A percentile compares a stretch with the other conserved stretches of the same genome.
These are phyloP conservation scores for Cremastobaeus sp. DNA, from an alignment of 2,888 invertebrate species.

Conservation along the genomic window DNA sequence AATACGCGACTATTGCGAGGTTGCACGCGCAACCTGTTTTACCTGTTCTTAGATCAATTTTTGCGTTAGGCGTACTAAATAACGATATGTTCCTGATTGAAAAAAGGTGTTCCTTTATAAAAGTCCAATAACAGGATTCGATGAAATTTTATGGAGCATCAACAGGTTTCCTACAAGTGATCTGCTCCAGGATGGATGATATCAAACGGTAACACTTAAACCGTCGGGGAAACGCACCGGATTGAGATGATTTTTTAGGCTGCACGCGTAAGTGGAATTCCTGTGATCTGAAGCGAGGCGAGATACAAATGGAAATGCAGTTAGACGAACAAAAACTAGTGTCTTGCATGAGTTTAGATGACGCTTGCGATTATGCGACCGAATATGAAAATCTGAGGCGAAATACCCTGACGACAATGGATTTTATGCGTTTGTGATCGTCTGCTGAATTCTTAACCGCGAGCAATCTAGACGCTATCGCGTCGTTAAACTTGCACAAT, in stretches of 20 bases:
- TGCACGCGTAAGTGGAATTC: slow-evolving; percentile 44
- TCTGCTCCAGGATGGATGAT: slow-evolving; percentile 40
- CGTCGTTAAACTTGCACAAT: slow-evolving; percentile 11
- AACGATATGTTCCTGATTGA: slow-evolving; percentile 51
- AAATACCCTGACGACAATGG: background rate
- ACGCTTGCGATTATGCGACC: slow-evolving; percentile 9
- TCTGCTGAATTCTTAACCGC: slow-evolving; percentile 6
- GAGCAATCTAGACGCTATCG: slow-evolving; percentile 16
- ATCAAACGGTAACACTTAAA: slow-evolving; percentile 51
- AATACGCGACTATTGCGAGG: slow-evolving; percentile 45
- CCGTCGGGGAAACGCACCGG: slow-evolving; percentile 27
- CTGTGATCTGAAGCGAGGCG: slow-evolving; percentile 48
- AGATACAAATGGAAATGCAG: slow-evolving; percentile 36
- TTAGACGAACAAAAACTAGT: slow-evolving; percentile 27
- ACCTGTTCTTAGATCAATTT: slow-evolving; percentile 47
- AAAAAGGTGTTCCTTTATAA: slow-evolving; percentile 35
- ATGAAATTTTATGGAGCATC: slow-evolving; percentile 53
- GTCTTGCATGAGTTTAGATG: slow-evolving; percentile 34
- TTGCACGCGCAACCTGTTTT: slow-evolving; percentile 45
- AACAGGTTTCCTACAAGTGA: slow-evolving; percentile 54
- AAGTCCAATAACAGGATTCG: slow-evolving; percentile 54
- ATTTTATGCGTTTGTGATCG: background rate
- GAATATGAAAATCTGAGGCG: slow-evolving; percentile 2
- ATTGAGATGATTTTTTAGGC: slow-evolving; percentile 36
- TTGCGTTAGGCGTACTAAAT: slow-evolving; percentile 48